Conservation (phyloP, 53 echinoderm and acorn worm species). For the Paracentrotus lividus region DNA sequence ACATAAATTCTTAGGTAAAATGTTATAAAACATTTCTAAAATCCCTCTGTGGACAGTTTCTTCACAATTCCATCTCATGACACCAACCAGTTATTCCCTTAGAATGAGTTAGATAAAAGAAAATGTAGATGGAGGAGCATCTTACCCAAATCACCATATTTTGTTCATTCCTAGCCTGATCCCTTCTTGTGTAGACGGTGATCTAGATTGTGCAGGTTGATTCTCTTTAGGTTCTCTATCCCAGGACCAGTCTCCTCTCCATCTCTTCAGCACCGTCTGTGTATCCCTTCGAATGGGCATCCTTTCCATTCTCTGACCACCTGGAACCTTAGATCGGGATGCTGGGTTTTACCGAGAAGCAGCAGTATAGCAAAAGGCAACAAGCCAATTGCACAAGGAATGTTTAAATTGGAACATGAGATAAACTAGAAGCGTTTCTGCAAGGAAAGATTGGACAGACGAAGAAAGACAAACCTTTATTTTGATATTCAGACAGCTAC, state of each 20-base stretch:
- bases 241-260: conserved; percentile 85
- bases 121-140: not conserved
- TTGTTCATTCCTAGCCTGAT: conserved; percentile 90
- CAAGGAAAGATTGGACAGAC: no score
- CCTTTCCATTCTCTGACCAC: conserved; percentile 87
- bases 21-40: no score
- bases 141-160: conserved; percentile 96
- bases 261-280: conserved; percentile 70
- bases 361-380: conserved; percentile 44
- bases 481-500: not conserved
- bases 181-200: conserved; percentile 81
- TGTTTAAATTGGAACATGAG: conserved; percentile 59
- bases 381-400: conserved; percentile 55
- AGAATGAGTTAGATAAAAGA: no score
- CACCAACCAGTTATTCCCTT: no score
- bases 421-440: conserved; percentile 25
- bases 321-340: conserved; percentile 8
- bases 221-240: conserved; percentile 83
- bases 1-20: no score
- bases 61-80: no score
- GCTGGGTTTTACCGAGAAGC: conserved; percentile 19
- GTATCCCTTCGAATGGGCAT: conserved; percentile 78
- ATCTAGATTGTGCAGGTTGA: conserved; percentile 89
- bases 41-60: no score
- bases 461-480: not conserved